These are phyloP conservation scores for Ptychoptera albimana DNA, from an alignment of 2,888 invertebrate species.

Conservation along the genomic window DNA sequence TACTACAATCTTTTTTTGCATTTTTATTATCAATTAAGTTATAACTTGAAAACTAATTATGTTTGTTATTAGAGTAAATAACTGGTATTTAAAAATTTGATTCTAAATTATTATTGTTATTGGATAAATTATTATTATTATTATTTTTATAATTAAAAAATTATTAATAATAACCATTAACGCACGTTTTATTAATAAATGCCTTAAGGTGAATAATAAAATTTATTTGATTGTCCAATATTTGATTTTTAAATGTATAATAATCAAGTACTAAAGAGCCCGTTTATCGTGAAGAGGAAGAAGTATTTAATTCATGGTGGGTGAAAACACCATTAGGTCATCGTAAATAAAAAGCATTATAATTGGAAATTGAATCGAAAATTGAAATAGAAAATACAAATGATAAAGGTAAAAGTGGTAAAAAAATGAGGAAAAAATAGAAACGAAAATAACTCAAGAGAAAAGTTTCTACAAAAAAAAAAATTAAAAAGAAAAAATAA, in stretches of 20 bases:
- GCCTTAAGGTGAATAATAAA: conserved; percentile 37
- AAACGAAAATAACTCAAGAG: too few relatives aligned
- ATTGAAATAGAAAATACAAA: conserved; percentile 34
- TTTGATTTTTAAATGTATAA: neutral
- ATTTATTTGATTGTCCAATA: neutral
- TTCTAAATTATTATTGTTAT: too few relatives aligned
- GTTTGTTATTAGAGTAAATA: too few relatives aligned
- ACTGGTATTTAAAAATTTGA: too few relatives aligned
- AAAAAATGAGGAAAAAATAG: conserved; percentile 7
- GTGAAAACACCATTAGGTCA: conserved; percentile 71
- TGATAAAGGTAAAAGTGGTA: conserved; percentile 5
- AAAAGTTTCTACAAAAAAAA: too few relatives aligned
- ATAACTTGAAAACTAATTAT: too few relatives aligned
- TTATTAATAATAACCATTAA: too few relatives aligned
- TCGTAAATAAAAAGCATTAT: conserved; percentile 52
- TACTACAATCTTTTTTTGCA: too few relatives aligned
- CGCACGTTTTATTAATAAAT: conserved; percentile 67
- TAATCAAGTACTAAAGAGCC: conserved; percentile 50
- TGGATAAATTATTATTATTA: too few relatives aligned
- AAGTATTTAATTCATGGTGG: conserved; percentile 57
- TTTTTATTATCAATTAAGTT: too few relatives aligned
- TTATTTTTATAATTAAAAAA: too few relatives aligned
- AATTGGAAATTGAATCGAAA: conserved; percentile 44
- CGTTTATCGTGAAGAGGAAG: conserved; percentile 81
- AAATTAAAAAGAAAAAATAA: too few relatives aligned